Evolutionary conservation across 1,140 invertebrate genomes (phyloP), one percentile per base, ranked within the genome.

Genomic region (Pseudomyrmex dendroicus): DNA sequence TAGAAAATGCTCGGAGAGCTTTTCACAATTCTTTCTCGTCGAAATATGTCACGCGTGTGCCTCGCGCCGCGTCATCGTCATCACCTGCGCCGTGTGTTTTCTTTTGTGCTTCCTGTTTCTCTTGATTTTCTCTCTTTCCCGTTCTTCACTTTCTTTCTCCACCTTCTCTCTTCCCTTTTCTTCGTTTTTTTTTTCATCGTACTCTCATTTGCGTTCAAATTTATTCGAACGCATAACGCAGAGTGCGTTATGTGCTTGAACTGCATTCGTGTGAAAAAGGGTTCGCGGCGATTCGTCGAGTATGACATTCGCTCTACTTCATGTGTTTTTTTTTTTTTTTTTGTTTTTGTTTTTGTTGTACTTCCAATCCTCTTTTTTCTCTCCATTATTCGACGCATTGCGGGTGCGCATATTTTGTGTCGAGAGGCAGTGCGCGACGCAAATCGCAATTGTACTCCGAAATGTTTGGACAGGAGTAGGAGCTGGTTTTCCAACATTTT

Each of bases 161-260:
- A 12, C 22, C 50, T 15, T 48, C 20, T 56, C 68, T 62, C 8
- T 46, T 2, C 12, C 25, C 64, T 17, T 15, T 63, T 13, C 54
- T 35, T 46, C 46, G 10, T 63, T 61, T 61, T 20, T 59, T 68
- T 84, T 86, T 88, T 74, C 61, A 83, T 83, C 74, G 54, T 63
- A 46, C 57, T 84, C 68, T 89, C 88, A 85, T 89, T 89, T 84
- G 82, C 78, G 86, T 89, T 89, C 87, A 89, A 89, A 89, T 89
- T 89, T 89, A 89, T 89, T 89, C 88, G 87, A 89, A 89, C 88
- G 84, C 77, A 89, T 86, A 89, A 86, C 85, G 83, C 86, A 88
- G 62, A 76, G 72, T 56, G 72, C 77, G 85, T 85, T 86, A 89
- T 89, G 35, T 35, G 85, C 87, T 82, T 48, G 84, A 83, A 82